Evolutionary conservation across 2,797 vertebrate genomes (phyloP).

Genomic region (Diplodus sargus): DNA sequence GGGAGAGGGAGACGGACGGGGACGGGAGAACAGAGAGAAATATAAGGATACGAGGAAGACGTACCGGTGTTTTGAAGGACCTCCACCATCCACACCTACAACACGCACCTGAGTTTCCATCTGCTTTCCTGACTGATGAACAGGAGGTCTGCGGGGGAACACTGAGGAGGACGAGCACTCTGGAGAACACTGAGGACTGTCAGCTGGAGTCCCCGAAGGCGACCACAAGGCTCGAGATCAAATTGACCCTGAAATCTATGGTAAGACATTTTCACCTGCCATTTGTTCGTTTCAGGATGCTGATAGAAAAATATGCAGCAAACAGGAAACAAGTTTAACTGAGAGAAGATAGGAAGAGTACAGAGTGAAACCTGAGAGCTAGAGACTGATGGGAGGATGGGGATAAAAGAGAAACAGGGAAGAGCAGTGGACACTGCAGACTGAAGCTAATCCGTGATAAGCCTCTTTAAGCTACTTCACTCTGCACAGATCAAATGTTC

Average conservation of each 20-base stretch:
- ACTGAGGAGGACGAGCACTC: not conserved
- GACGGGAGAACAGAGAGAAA: not conserved
- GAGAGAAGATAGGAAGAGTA: not conserved
- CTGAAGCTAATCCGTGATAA: constrained; percentile 69
- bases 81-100: not conserved
- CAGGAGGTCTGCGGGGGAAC: constrained; percentile 1
- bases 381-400: not conserved
- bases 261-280: constrained; percentile 55
- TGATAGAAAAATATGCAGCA: not conserved
- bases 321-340: not conserved
- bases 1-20: not conserved
- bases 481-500: constrained; percentile 64
- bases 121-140: not conserved
- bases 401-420: constrained; percentile 20
- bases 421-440: constrained; percentile 41
- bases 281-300: not conserved
- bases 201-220: constrained; percentile 38
- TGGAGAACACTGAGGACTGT: constrained; percentile 48
- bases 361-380: not conserved
- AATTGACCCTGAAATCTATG: constrained; percentile 62
- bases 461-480: constrained; percentile 75
- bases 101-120: not conserved
- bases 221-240: constrained; percentile 57
- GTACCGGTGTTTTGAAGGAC: not conserved
- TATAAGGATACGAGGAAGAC: not conserved